These are phyloP conservation scores for Girardinichthys multiradiatus DNA, from an alignment of 2,113 vertebrate genomes.

Conservation along the genomic window DNA sequence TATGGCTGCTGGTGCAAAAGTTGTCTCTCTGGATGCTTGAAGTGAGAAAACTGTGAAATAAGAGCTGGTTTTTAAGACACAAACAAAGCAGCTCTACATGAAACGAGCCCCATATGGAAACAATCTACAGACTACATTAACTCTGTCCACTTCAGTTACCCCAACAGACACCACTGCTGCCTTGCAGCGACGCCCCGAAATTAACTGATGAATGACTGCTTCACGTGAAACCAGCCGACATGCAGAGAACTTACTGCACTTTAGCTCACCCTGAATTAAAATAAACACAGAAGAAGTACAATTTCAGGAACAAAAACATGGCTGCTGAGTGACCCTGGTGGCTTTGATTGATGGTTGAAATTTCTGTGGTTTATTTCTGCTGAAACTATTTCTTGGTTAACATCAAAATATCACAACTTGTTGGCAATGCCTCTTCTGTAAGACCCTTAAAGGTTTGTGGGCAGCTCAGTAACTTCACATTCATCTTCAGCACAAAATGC, in stretches of 20 bases:
- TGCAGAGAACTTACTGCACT: constrained; percentile 48
- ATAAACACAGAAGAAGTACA: constrained; percentile 60
- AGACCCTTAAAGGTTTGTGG: constrained; percentile 32
- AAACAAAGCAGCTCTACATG: constrained; percentile 25
- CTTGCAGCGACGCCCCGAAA: constrained; percentile 55
- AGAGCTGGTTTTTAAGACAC: constrained; percentile 41
- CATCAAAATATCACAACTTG: constrained; percentile 45
- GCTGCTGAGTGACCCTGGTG: constrained; percentile 44
- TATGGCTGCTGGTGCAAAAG: constrained; percentile 50
- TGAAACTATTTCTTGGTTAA: constrained; percentile 56
- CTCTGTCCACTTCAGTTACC: constrained; percentile 71
- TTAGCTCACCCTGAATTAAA: constrained; percentile 55
- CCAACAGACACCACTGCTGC: constrained; percentile 63
- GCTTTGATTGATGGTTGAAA: constrained; percentile 54
- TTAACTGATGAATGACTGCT: constrained; percentile 72
- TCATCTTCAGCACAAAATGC: constrained; percentile 49
- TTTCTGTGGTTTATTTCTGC: constrained; percentile 50
- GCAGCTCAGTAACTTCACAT: constrained; percentile 46
- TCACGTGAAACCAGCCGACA: constrained; percentile 56
- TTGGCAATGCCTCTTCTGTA: constrained; percentile 36
- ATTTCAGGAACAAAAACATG: constrained; percentile 50
- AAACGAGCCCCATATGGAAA: constrained; percentile 76
- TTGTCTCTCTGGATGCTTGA: constrained; percentile 37
- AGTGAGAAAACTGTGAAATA: constrained; percentile 43
- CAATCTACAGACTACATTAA: constrained; percentile 70